phyloP scores from a whole-genome alignment of 2,113 vertebrate genomes.

The Corynorhinus townsendii region DNA sequence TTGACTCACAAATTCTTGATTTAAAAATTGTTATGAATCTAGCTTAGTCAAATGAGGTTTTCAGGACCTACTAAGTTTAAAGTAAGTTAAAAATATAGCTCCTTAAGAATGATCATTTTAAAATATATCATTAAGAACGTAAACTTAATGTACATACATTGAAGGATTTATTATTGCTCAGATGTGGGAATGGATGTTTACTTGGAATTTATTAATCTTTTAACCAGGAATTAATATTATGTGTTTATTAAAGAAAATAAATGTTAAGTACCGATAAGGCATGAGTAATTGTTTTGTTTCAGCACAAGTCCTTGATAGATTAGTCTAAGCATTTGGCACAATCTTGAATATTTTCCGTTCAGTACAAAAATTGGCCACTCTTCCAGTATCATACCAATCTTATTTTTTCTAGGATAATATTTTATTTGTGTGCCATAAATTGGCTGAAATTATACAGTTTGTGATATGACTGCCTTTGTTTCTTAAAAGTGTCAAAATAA shows the following conservation, averaged over 20 bases:
- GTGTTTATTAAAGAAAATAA: background rate
- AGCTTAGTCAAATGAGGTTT: background rate
- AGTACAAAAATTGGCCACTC: background rate
- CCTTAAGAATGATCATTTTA: background rate
- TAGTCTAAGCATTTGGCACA: background rate
- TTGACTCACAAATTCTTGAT: background rate
- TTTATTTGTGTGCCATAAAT: constrained; percentile 3
- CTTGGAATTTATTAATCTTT: constrained; percentile 34
- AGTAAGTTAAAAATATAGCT: background rate
- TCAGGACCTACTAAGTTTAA: background rate
- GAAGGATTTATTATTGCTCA: background rate
- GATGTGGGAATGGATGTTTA: background rate
- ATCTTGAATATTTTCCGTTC: constrained; percentile 38
- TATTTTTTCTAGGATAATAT: constrained; percentile 33
- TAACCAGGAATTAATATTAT: constrained; percentile 33
- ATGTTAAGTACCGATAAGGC: constrained; percentile 27
- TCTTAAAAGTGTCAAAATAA: constrained; percentile 8
- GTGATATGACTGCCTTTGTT: background rate
- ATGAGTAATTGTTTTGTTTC: constrained; percentile 34
- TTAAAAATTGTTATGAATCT: background rate
- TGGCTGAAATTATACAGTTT: background rate
- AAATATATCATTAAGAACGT: background rate
- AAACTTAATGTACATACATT: background rate
- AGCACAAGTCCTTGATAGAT: constrained; percentile 19
- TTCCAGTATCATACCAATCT: background rate